Conservation (phyloP, 2,888 invertebrate species). For the Rhamphomyia laevipes region DNA sequence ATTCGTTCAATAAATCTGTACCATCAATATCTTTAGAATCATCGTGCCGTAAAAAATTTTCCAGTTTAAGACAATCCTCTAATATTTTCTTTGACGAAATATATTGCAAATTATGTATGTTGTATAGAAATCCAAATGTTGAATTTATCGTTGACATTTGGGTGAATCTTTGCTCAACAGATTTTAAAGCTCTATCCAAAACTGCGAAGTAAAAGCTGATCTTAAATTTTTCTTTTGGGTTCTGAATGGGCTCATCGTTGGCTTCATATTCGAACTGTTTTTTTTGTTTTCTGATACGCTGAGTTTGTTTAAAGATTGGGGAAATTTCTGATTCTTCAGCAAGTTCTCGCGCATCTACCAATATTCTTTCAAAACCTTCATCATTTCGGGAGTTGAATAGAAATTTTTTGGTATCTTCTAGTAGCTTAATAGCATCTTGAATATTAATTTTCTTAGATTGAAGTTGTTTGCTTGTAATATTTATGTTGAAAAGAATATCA, state of each 20-base stretch:
- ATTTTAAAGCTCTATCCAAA: slow-evolving; percentile 1
- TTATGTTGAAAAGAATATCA: not conserved
- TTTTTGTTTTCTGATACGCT: not conserved
- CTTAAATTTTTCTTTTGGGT: slow-evolving; percentile 5
- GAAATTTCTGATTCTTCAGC: not conserved
- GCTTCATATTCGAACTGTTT: not conserved
- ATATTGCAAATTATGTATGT: not conserved
- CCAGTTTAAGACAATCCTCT: not conserved
- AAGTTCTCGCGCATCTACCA: not conserved
- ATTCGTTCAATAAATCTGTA: not conserved
- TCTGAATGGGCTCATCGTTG: not conserved
- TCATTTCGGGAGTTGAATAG: not conserved
- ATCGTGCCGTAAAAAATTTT: not conserved
- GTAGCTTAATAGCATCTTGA: not conserved
- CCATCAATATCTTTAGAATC: not conserved
- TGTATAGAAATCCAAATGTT: slow-evolving; percentile 4
- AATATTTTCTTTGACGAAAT: not conserved
- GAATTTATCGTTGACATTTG: slow-evolving; percentile 1
- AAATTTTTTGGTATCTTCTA: not conserved
- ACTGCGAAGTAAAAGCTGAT: slow-evolving; percentile 5
- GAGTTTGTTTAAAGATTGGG: not conserved
- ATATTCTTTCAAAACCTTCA: not conserved
- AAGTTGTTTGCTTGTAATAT: not conserved
- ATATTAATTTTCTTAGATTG: not conserved
- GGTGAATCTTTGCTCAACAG: slow-evolving; percentile 4